Base-by-base conservation (phyloP, 2,113 vertebrate species). In the Cepphus grylle region DNA sequence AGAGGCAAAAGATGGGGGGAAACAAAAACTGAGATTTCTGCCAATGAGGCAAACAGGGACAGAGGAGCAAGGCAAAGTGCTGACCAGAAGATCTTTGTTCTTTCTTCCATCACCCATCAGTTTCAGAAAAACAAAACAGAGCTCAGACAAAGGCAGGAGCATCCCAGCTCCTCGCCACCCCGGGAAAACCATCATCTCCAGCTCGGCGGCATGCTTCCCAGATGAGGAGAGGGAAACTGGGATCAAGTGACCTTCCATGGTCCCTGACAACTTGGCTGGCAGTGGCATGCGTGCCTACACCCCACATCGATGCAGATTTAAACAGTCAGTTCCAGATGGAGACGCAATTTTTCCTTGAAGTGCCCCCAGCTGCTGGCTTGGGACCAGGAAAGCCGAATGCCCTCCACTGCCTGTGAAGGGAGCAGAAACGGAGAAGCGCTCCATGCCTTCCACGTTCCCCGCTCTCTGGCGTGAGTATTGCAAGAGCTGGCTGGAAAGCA, bases 241-340 rank as follows among this genome's bases (percentile, higher is more conserved):
- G 17, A 40, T 4, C 9, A 27, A 21, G 22, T 0, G 8, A 69
- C 40, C 69, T 90, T 55, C 36, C 63, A 5, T 1, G 6, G 36
- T n/a, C 63, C 10, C 19, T 9, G 1, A 29, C 2, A 0, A 22
- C n/a, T 34, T 3, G 0, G 19, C 43, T 23, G 22, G 53, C 17
- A 3, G 1, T 5, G 26, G n/a, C 62, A 42, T 5, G 3, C 5
- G 2, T 2, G 45, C 63, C 63, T 69, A 43, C 10, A 14, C 25
- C 19, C 47, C 52, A 1, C 3, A 6, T 2, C 1, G 5, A 27
- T 2, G 11, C 0, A 7, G 38, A 42, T 47, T n/a, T 32, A 19
- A 38, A 26, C 27, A 26, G 66, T 17, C 55, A 10, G 27, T 40
- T 61, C 58, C 71, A n/a, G 36, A 11, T 0, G 3, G 43, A 58